Base-by-base conservation (phyloP, 2,113 vertebrate genomes). In the Procavia capensis region DNA sequence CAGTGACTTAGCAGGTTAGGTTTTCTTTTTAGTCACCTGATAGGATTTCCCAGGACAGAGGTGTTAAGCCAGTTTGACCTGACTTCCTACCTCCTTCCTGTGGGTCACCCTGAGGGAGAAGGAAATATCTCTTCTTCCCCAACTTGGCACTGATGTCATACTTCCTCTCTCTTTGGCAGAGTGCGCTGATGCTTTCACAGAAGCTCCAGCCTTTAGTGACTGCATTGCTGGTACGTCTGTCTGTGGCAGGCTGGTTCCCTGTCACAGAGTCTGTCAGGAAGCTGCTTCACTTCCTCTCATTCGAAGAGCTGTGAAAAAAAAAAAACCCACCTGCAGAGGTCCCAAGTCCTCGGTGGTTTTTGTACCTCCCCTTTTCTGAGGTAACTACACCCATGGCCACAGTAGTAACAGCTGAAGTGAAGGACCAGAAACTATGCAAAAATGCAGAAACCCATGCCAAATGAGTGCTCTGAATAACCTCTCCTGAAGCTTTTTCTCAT, bases 81-180 rank as follows among this genome's bases (percentile, higher is more conserved):
- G 96, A 98, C 97, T 98, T 98, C 94, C 97, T 97, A 84, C 97
- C 82, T 95, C 76, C 92, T 98, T 97, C 85, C 85, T 96, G 96
- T 94, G 87, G 93, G 93, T 70, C 79, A 80, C 68, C 78, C 86
- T 70, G 50, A 92, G 85, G 93, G 80, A 88, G 47, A 94, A 96
- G 80, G 79, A 95, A 96, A 41, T 50, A 0, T 1, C 25, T 80
- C 64, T 74, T n/a, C 27, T 76, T 4, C 66, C 29, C 54, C 59
- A 8, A 1, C 25, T 54, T 36, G 20, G 39, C 7, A 0, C n/a
- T 95, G 85, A 95, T 17, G 70, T 94, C 88, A 80, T 24, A 72
- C 64, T 93, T 96, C 93, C 95, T 79, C 20, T 78, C 36, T 88
- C 43, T 64, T 5, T 20, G 24, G 14, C 54, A 27, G 24, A 27